These are phyloP conservation scores for Varanus komodoensis DNA, from an alignment of 2,113 vertebrate species.

Conservation along the genomic window DNA sequence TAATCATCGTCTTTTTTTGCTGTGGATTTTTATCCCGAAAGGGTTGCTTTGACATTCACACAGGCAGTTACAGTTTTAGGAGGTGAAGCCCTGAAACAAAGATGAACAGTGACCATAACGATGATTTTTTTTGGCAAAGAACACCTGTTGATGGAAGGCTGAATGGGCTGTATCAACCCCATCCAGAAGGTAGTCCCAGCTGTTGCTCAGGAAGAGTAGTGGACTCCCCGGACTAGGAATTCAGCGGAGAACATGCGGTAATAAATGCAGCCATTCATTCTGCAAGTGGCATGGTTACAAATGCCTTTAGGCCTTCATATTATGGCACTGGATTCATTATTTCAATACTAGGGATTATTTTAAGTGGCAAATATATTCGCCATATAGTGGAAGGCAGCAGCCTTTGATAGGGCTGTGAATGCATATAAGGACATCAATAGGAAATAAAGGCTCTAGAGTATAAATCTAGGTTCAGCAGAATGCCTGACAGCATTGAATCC, in stretches of 20 bases:
- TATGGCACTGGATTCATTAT: not conserved
- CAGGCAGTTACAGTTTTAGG: slow-evolving; percentile 21
- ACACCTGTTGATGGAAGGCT: not conserved
- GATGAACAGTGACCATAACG: not conserved
- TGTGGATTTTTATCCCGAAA: slow-evolving; percentile 32
- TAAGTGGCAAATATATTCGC: accelerated
- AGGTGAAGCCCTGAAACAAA: slow-evolving; percentile 2
- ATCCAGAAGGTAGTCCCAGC: slow-evolving; percentile 15
- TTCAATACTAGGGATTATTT: not conserved
- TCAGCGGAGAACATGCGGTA: not conserved
- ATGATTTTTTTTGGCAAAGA: not conserved
- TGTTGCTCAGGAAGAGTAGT: not conserved
- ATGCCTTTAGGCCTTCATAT: not conserved
- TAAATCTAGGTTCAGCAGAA: not conserved
- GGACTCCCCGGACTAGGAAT: not conserved
- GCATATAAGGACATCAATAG: slow-evolving; percentile 22
- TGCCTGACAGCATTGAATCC: not conserved
- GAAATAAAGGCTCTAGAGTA: accelerated
- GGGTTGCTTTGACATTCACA: slow-evolving; percentile 42
- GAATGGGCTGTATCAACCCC: not conserved
- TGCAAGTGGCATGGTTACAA: accelerated
- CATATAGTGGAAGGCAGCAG: no score
- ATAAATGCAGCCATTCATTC: not conserved
- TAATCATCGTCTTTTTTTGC: slow-evolving; percentile 58
- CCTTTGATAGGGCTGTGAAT: not conserved